phyloP scores from a whole-genome alignment of 2,797 vertebrate genomes.

The Alfaro cultratus region DNA sequence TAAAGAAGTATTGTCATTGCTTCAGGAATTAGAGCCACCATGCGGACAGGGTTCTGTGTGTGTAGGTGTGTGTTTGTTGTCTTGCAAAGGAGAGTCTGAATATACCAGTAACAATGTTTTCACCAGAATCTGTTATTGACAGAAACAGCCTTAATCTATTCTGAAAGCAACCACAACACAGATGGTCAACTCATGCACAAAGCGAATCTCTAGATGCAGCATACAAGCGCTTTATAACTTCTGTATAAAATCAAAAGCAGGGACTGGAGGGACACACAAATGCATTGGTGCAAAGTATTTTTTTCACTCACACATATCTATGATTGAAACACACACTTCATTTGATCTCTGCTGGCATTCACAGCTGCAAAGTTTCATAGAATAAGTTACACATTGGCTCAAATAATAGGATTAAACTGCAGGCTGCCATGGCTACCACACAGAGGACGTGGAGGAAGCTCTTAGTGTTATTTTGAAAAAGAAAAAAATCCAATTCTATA shows the following conservation, averaged over 20 bases:
- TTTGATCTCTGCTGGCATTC: conserved; percentile 29
- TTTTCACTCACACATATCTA: conserved; percentile 4
- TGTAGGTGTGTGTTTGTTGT: conserved; percentile 8
- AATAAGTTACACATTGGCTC: conserved; percentile 51
- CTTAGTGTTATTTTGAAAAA: conserved; percentile 32
- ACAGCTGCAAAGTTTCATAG: conserved; percentile 32
- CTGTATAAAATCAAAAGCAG: conserved; percentile 1
- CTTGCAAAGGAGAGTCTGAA: conserved; percentile 7
- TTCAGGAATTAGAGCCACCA: conserved; percentile 16
- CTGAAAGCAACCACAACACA: conserved; percentile 57
- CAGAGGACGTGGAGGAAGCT: conserved; percentile 39
- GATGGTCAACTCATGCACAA: conserved; percentile 34
- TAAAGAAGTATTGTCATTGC: background rate
- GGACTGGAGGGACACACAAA: conserved; percentile 2
- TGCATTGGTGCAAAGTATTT: conserved; percentile 2
- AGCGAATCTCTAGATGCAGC: conserved; percentile 9
- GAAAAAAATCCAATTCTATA: background rate
- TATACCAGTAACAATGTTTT: conserved; percentile 27
- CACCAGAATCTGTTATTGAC: conserved; percentile 41
- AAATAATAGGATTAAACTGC: conserved; percentile 59
- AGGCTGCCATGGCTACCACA: conserved; percentile 42
- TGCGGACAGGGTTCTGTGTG: conserved; percentile 7
- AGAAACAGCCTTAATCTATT: conserved; percentile 32
- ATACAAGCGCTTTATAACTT: conserved; percentile 13
- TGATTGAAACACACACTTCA: conserved; percentile 6